These are phyloP conservation scores for Paradisaea rubra DNA, from an alignment of 2,113 vertebrate genomes.

Conservation along the genomic window DNA sequence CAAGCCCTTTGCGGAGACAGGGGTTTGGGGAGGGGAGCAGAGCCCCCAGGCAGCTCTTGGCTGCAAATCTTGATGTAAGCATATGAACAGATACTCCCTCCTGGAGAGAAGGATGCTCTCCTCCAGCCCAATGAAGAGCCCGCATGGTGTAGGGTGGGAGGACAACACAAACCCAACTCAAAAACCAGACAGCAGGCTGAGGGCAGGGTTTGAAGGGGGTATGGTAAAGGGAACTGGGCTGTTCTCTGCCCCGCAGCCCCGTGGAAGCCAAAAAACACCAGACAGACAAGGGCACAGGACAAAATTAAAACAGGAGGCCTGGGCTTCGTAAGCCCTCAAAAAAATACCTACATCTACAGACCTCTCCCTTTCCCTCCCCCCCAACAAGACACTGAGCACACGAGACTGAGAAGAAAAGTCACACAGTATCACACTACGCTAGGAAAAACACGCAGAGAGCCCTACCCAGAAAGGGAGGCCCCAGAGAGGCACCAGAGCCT, in stretches of 20 bases:
- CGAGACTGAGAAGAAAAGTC: conserved; percentile 19
- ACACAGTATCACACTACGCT: neutral
- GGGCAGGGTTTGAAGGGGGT: neutral
- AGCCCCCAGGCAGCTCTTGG: neutral
- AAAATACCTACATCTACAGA: conserved; percentile 33
- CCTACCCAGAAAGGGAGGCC: neutral
- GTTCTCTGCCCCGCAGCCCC: neutral
- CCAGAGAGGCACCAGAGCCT: neutral
- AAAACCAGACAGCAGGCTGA: neutral
- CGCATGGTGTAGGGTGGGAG: neutral
- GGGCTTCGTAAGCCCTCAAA: neutral
- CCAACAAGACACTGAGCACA: neutral
- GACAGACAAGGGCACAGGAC: conserved; percentile 4
- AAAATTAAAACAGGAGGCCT: neutral
- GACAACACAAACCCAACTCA: neutral
- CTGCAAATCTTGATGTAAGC: neutral
- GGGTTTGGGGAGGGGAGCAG: neutral
- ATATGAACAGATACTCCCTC: neutral
- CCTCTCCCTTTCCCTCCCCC: neutral
- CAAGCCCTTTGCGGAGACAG: neutral
- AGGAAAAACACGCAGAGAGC: neutral
- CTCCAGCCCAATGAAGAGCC: neutral
- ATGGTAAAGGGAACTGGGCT: neutral
- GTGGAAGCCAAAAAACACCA: neutral
- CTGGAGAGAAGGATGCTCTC: neutral